These are phyloP conservation scores for Machaerirhynchus nigripectus DNA, from an alignment of 2,113 vertebrate species.

Conservation along the genomic window DNA sequence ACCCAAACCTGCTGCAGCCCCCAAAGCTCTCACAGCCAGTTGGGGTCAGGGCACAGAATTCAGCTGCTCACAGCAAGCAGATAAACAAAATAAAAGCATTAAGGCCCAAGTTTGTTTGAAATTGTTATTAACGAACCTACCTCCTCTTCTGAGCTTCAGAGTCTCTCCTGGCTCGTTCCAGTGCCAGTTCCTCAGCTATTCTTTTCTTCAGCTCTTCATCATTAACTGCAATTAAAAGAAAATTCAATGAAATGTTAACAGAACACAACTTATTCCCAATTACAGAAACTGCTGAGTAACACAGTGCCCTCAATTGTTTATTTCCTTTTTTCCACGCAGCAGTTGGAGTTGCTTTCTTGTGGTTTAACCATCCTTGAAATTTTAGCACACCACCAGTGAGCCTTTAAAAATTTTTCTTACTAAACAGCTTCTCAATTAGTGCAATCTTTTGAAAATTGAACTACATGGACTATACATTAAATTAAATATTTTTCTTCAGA, in stretches of 20 bases:
- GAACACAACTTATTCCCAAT: neutral
- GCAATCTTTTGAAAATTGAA: neutral
- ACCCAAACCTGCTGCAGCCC: neutral
- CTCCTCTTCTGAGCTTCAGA: conserved; percentile 73
- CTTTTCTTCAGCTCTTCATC: conserved; percentile 81
- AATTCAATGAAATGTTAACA: neutral
- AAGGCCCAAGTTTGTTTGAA: neutral
- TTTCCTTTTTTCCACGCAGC: neutral
- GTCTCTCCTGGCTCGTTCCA: conserved; percentile 77
- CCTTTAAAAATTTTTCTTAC: neutral
- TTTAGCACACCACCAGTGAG: neutral
- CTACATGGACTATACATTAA: neutral
- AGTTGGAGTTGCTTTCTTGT: neutral
- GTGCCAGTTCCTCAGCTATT: conserved; percentile 78
- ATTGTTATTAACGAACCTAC: conserved; percentile 54
- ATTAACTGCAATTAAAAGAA: conserved; percentile 65
- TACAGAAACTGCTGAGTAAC: neutral
- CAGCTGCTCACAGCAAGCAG: neutral
- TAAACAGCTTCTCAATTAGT: neutral
- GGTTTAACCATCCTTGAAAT: neutral
- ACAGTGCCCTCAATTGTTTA: neutral
- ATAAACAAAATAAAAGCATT: neutral
- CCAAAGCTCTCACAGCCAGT: neutral
- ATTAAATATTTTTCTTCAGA: neutral
- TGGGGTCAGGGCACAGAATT: neutral